Conservation (phyloP, 2,113 vertebrate genomes). For the Catharus bicknelli region DNA sequence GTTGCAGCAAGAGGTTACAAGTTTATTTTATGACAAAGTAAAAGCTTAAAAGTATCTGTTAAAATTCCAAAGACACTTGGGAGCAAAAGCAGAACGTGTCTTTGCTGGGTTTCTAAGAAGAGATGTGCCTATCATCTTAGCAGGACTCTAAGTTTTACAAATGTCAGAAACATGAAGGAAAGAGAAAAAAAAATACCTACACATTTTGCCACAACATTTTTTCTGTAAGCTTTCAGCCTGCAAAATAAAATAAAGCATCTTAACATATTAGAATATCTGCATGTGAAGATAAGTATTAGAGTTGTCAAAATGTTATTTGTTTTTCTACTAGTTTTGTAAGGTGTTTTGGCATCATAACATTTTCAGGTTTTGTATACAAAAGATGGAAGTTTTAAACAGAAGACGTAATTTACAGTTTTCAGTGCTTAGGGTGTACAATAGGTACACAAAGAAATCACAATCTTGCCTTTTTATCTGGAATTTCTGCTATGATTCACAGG, state of each 20-base stretch:
- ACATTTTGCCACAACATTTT: slow-evolving; percentile 97
- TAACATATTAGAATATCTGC: neutral
- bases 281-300: neutral
- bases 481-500: neutral
- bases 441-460: neutral
- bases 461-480: neutral
- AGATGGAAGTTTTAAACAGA: neutral
- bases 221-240: slow-evolving; percentile 93
- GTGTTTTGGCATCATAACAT: neutral
- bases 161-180: neutral
- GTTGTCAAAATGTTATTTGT: neutral
- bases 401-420: neutral
- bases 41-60: neutral
- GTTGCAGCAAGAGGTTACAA: neutral
- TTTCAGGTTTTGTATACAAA: neutral
- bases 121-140: neutral
- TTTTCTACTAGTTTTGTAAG: neutral
- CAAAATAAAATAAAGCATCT: slow-evolving; percentile 51
- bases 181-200: slow-evolving; percentile 77
- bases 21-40: neutral
- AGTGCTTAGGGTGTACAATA: neutral
- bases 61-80: neutral
- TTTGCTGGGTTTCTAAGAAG: neutral
- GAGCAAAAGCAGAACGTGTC: neutral
- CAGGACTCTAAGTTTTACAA: neutral